Conservation (phyloP, 30 jellyfish, hydroid and myxozoan species). For the Pseudorhiza aurosa region DNA sequence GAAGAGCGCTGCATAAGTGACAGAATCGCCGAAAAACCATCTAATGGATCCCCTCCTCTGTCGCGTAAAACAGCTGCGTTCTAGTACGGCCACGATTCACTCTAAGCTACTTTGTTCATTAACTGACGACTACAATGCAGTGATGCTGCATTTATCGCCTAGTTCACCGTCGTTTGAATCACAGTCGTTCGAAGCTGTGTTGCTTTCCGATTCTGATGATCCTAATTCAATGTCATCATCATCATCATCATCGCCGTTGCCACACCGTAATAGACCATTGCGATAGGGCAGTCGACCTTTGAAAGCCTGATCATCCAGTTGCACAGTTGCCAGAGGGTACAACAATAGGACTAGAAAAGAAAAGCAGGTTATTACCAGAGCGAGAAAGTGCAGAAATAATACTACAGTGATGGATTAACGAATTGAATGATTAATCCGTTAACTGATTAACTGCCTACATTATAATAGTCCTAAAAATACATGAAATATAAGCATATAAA, state of each 20-base stretch:
- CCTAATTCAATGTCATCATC: slow-evolving; percentile 12
- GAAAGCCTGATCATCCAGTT: slow-evolving; percentile 74
- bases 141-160: slow-evolving; percentile 28
- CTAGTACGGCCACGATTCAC: too few relatives aligned
- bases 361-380: background rate
- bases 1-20: too few relatives aligned
- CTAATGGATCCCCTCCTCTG: too few relatives aligned
- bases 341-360: slow-evolving; percentile 63
- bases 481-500: too few relatives aligned
- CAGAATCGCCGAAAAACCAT: too few relatives aligned
- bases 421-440: too few relatives aligned
- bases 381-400: background rate
- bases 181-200: slow-evolving; percentile 5
- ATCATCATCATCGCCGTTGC: background rate
- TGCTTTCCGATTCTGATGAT: slow-evolving; percentile 38
- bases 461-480: too few relatives aligned
- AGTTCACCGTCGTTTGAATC: background rate
- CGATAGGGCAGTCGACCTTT: slow-evolving; percentile 62
- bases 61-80: too few relatives aligned
- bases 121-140: too few relatives aligned
- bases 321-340: slow-evolving; percentile 88
- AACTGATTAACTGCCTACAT: background rate
- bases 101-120: too few relatives aligned
- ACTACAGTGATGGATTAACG: background rate
- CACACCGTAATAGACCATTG: slow-evolving; percentile 14